Percentiles rank a stretch among this genome's conserved stretches.
Evolutionary conservation across 1,140 invertebrate genomes (phyloP).

Genomic region (Neodiprion virginianus): DNA sequence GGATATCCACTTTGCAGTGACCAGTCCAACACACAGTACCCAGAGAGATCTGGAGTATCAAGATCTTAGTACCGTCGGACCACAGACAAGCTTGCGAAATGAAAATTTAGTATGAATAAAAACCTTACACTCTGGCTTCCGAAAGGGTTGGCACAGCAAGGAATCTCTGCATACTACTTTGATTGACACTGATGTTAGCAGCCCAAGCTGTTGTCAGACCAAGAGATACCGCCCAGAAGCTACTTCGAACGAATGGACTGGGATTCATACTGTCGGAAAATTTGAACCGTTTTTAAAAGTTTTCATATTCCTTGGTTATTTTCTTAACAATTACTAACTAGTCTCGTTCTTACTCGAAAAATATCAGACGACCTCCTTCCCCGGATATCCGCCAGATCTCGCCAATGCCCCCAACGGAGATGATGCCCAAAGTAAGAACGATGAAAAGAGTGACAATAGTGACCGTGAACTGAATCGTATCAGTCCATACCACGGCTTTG

Average conservation of each 20-base stretch:
- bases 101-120: too few relatives aligned
- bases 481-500: conserved; percentile 78
- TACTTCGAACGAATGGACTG: conserved; percentile 65
- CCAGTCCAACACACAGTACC: conserved; percentile 51
- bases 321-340: not conserved
- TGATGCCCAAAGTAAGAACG: conserved; percentile 69
- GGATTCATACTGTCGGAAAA: conserved; percentile 60
- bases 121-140: conserved; percentile 59
- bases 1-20: conserved; percentile 45
- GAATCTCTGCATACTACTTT: conserved; percentile 72
- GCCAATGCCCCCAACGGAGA: conserved; percentile 69
- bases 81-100: too few relatives aligned
- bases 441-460: conserved; percentile 73
- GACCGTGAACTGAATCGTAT: conserved; percentile 72
- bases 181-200: conserved; percentile 68
- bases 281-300: not conserved
- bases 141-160: conserved; percentile 67
- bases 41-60: conserved; percentile 40
- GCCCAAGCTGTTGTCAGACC: conserved; percentile 67
- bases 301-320: not conserved
- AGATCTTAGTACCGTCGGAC: too few relatives aligned
- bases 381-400: conserved; percentile 43
- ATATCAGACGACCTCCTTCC: conserved; percentile 44
- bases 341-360: conserved; percentile 45
- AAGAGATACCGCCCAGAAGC: conserved; percentile 66